These are phyloP conservation scores for Siderastrea radians DNA, from an alignment of 92 coral and sea anemone genomes.

Conservation along the genomic window DNA sequence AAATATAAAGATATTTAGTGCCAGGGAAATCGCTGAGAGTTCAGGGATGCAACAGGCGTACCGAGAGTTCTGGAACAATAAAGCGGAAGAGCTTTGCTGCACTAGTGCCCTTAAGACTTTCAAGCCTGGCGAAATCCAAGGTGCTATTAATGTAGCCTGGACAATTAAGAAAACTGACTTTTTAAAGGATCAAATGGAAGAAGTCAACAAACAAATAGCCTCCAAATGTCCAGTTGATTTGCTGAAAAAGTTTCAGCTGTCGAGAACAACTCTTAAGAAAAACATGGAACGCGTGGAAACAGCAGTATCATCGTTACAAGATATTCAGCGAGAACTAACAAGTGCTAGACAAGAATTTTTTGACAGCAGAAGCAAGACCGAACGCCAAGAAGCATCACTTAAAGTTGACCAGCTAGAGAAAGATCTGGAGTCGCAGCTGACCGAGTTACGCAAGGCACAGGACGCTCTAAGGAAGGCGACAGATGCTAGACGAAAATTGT, in stretches of 20 bases:
- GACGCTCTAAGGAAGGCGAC: conserved; percentile 42
- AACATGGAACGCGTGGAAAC: conserved; percentile 31
- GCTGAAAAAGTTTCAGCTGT: conserved; percentile 28
- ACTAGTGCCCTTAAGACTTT: conserved; percentile 25
- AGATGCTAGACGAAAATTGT: conserved; percentile 26
- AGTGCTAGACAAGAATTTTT: conserved; percentile 36
- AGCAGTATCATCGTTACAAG: conserved; percentile 25
- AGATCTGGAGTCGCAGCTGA: conserved; percentile 30
- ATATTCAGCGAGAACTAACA: conserved; percentile 14
- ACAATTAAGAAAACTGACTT: conserved; percentile 32
- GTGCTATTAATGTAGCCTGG: conserved; percentile 52
- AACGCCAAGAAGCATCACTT: conserved; percentile 36
- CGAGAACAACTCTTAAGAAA: conserved; percentile 29
- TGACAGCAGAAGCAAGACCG: conserved; percentile 23
- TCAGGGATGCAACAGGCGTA: conserved; percentile 45
- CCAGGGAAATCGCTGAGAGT: conserved; percentile 31
- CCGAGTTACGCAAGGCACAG: conserved; percentile 40
- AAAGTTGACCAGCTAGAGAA: conserved; percentile 39
- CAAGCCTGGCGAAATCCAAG: conserved; percentile 50
- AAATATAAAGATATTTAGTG: conserved; percentile 30
- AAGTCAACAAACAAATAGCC: conserved; percentile 32
- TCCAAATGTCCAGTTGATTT: conserved; percentile 17
- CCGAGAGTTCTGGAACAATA: conserved; percentile 43
- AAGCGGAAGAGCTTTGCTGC: conserved; percentile 56
- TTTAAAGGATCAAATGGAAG: conserved; percentile 39